Conservation (phyloP, 2,797 vertebrate species). For the Rhinophrynus dorsalis region DNA sequence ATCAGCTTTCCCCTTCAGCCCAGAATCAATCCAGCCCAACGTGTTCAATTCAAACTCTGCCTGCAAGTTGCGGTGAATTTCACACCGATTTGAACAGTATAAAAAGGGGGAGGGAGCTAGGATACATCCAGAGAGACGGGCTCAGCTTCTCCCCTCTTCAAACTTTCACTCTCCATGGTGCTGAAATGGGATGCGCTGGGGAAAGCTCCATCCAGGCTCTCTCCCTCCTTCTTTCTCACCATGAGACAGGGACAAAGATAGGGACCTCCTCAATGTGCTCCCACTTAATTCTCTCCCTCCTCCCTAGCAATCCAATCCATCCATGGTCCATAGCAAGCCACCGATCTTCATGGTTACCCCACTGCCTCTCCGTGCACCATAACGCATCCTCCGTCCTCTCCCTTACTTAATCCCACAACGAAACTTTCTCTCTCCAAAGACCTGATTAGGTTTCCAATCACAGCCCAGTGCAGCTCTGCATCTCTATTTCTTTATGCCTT, state of each 20-base stretch:
- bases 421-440: slow-evolving; percentile 60
- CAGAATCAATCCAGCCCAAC: slow-evolving; percentile 70
- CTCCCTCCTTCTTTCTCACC: neutral
- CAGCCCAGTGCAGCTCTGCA: slow-evolving; percentile 89
- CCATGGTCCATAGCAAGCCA: slow-evolving; percentile 27
- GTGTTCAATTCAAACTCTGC: slow-evolving; percentile 37
- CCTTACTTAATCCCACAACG: slow-evolving; percentile 22
- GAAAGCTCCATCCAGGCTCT: neutral
- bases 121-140: neutral
- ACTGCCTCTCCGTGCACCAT: slow-evolving; percentile 29
- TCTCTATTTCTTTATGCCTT: slow-evolving; percentile 49
- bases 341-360: slow-evolving; percentile 28
- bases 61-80: slow-evolving; percentile 21
- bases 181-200: neutral
- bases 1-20: slow-evolving; percentile 69
- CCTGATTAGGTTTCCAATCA: slow-evolving; percentile 95
- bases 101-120: neutral
- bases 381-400: slow-evolving; percentile 51
- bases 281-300: neutral
- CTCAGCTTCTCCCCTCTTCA: neutral
- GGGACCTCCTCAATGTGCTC: neutral
- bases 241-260: neutral
- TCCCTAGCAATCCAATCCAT: slow-evolving; percentile 37
- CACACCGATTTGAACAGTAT: slow-evolving; percentile 25
- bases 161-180: slow-evolving; percentile 47